A percentile compares a stretch with the other conserved stretches of the same genome.
These are phyloP conservation scores for Gambusia affinis DNA, from an alignment of 2,113 vertebrate genomes.

Conservation along the genomic window DNA sequence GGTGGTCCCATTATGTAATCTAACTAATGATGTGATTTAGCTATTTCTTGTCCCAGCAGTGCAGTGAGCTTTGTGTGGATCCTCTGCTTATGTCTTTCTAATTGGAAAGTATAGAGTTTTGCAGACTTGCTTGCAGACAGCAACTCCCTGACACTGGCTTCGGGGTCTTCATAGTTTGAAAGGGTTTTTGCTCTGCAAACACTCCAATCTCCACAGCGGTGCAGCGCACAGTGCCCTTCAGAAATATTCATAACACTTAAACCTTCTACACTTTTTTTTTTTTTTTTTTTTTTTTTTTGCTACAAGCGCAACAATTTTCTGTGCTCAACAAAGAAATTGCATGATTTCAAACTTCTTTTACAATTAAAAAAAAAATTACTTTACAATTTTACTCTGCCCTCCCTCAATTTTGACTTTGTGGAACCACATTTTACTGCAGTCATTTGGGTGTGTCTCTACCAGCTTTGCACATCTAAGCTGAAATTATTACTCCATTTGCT, in stretches of 20 bases:
- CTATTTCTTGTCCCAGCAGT: constrained; percentile 38
- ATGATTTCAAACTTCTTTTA: too few species aligned
- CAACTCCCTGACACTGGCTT: constrained; percentile 21
- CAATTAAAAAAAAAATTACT: neutral
- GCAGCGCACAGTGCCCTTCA: neutral
- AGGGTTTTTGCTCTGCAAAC: constrained; percentile 35
- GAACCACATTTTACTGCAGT: neutral
- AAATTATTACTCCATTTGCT: neutral
- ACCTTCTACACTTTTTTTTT: too few species aligned
- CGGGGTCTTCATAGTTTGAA: constrained; percentile 28
- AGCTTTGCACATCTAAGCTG: neutral
- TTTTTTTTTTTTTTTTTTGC: too few species aligned
- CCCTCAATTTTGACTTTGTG: neutral
- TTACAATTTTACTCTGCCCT: neutral
- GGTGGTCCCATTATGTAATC: constrained; percentile 66
- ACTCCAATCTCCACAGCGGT: constrained; percentile 16
- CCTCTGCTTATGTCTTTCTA: constrained; percentile 28
- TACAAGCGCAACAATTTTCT: too few species aligned
- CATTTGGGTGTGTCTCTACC: neutral
- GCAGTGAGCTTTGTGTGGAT: constrained; percentile 27
- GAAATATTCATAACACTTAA: too few species aligned
- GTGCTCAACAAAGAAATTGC: too few species aligned
- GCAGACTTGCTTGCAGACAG: constrained; percentile 24
- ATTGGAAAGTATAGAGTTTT: constrained; percentile 47
- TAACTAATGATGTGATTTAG: constrained; percentile 59